phyloP scores from a whole-genome alignment of 2,888 invertebrate genomes.

The Flabesymbios commensalis region DNA sequence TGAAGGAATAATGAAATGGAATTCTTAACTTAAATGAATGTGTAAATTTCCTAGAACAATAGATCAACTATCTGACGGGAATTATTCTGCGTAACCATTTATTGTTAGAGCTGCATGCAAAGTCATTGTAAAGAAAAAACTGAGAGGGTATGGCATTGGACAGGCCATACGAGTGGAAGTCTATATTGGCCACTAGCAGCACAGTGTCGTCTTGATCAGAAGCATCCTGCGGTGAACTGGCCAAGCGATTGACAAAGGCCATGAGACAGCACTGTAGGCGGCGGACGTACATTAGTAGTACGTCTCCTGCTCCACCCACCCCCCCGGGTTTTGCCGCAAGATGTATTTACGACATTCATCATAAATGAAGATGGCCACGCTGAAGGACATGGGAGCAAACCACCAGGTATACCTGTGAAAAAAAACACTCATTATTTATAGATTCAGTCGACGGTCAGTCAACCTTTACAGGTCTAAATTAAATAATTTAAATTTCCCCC shows the following conservation, averaged over 20 bases:
- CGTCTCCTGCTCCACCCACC: constrained; percentile 41
- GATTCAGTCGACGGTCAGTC: too few relatives aligned
- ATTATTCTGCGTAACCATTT: neutral
- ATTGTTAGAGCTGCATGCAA: too few relatives aligned
- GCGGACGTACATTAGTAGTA: constrained; percentile 35
- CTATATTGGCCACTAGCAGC: neutral
- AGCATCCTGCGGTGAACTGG: neutral
- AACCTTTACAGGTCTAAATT: too few relatives aligned
- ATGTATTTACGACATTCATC: constrained; percentile 38
- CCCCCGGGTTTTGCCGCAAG: constrained; percentile 36
- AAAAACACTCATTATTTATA: too few relatives aligned
- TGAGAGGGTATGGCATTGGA: too few relatives aligned
- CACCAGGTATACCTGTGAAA: constrained; percentile 37
- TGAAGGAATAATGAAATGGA: too few relatives aligned
- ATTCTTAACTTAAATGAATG: too few relatives aligned
- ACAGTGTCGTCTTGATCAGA: neutral
- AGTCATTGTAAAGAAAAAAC: too few relatives aligned
- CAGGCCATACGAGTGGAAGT: neutral
- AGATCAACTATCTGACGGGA: neutral
- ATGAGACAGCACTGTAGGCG: neutral
- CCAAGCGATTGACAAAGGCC: neutral
- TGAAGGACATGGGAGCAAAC: constrained; percentile 36
- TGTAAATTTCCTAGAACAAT: too few relatives aligned
- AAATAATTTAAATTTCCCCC: too few relatives aligned
- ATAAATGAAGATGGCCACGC: constrained; percentile 35